Base-by-base conservation (phyloP, 2,888 invertebrate species). In the Tetropium fuscum region DNA sequence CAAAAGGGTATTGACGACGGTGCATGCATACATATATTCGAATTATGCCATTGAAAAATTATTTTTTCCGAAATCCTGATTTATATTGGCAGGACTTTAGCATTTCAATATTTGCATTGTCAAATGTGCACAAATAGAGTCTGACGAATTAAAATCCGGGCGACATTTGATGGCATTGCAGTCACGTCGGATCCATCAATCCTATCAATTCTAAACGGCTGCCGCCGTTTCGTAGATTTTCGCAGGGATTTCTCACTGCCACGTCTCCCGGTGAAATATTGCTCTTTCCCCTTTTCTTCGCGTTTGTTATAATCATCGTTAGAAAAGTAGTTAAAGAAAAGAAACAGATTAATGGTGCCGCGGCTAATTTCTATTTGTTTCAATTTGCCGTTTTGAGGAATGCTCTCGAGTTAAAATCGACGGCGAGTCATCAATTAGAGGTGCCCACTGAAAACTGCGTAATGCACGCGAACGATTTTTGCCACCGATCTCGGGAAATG, bases 141-240 rank as follows among this genome's bases (percentile, higher is more conserved):
- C 60, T 63, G 65, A 65, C 60, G 63, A 60, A 65, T 66, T 59
- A 63, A 63, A 66, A 60, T 61, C 60, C 60, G 58, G 32, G 47
- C 56, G 63, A 63, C 66, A 55, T 62, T 58, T 62, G 45, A 53
- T 57, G 16, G 32, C 44, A 22, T 40, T 40, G 8, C 48, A 15
- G 49, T 20, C 40, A 53, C 44, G 58, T 54, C 64, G 51, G 54
- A 61, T 64, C 58, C 53, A 64, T 64, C 64, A 64, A 64, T 61
- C 64, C 57, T 34, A 32, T 47, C 49, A 51, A 40, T 40, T 40
- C 38, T 16, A 38, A 25, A 40, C 40, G 40, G 25, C 49, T 51
- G 49, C 40, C 40, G 38, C 15, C 38, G 40, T 51, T 48, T 51
- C 27, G 49, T 25, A 25, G 40, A 27, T 51, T 51, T 49, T 40